These are phyloP conservation scores for Carettochelys insculpta DNA, from an alignment of 2,113 vertebrate species.

Conservation along the genomic window DNA sequence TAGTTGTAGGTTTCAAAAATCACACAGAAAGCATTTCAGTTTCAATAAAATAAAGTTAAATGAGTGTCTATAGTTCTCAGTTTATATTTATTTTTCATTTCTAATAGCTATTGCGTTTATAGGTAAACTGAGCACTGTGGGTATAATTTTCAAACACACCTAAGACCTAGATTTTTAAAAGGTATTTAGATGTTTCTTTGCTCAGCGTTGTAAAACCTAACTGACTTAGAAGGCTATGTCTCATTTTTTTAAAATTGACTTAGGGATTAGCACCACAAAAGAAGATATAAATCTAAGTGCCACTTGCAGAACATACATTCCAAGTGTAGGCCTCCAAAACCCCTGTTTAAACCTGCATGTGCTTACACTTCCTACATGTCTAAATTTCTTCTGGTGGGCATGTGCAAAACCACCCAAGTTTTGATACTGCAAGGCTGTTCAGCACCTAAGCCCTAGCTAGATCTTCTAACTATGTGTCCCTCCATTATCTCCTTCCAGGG, in stretches of 20 bases:
- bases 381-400: neutral
- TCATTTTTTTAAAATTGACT: neutral
- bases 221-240: neutral
- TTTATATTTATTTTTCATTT: neutral
- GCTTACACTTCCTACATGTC: neutral
- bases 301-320: neutral
- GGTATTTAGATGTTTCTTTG: too few species aligned
- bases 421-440: neutral
- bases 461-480: neutral
- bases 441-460: neutral
- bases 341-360: neutral
- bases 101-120: neutral
- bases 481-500: neutral
- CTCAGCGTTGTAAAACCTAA: neutral
- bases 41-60: neutral
- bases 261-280: neutral
- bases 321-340: neutral
- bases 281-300: neutral
- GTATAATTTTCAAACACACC: neutral
- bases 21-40: neutral
- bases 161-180: too few species aligned
- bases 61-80: neutral
- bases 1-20: neutral
- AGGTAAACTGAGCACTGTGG: neutral
- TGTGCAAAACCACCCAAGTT: neutral